Percentiles rank a stretch among this genome's conserved stretches.
Conservation (phyloP, 2,888 invertebrate species). For the Urechis unicinctus region DNA sequence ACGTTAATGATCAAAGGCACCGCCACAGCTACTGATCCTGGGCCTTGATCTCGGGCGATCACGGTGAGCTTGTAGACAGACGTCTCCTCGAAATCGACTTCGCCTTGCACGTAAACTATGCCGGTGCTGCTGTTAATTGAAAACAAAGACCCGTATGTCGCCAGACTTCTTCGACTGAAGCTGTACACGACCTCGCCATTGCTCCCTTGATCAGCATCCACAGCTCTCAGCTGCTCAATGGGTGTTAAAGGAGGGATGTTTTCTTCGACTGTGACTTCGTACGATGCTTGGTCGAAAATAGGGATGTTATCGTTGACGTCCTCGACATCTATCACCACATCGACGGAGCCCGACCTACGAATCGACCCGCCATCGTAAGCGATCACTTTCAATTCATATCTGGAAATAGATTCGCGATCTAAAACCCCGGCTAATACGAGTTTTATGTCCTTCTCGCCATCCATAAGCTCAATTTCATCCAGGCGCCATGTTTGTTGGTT, state of each 20-base stretch:
- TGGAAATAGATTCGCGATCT: conserved; percentile 19
- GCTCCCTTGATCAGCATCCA: conserved; percentile 17
- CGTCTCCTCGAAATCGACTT: conserved; percentile 19
- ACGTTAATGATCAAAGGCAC: conserved; percentile 17
- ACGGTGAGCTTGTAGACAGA: conserved; percentile 16
- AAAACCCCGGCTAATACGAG: conserved; percentile 17
- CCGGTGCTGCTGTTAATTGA: conserved; percentile 15
- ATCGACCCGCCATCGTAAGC: conserved; percentile 22
- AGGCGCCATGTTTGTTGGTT: background rate
- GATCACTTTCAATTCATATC: conserved; percentile 15
- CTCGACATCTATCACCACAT: conserved; percentile 10
- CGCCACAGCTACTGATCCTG: conserved; percentile 14
- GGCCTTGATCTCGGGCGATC: conserved; percentile 16
- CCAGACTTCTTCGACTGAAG: conserved; percentile 11
- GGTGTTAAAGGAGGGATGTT: conserved; percentile 9
- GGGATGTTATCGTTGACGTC: conserved; percentile 15
- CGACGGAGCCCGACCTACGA: conserved; percentile 14
- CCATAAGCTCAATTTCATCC: conserved; percentile 14
- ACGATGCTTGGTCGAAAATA: conserved; percentile 3
- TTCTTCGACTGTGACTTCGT: conserved; percentile 8
- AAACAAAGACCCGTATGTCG: conserved; percentile 13
- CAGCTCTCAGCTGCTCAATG: conserved; percentile 13
- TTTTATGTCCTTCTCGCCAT: conserved; percentile 18
- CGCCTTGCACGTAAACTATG: conserved; percentile 13
- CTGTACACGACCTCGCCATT: conserved; percentile 20